These are phyloP conservation scores for Bufotes viridis DNA, from an alignment of 2,797 vertebrate genomes.

Conservation along the genomic window DNA sequence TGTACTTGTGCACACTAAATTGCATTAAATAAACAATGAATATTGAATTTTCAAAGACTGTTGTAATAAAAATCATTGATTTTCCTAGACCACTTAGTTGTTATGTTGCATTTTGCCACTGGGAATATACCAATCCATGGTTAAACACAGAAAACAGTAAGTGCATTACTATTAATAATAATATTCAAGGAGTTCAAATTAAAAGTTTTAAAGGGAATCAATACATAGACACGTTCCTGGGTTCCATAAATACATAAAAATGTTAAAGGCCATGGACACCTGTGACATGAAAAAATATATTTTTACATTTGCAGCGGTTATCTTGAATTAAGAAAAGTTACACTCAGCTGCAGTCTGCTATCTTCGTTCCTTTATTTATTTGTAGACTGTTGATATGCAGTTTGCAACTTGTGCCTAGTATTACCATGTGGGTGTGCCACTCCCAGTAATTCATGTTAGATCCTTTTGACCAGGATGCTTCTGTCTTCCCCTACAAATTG, in stretches of 20 bases:
- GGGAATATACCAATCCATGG: conserved; percentile 50
- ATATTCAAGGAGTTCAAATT: conserved; percentile 55
- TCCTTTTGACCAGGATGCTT: too few species aligned
- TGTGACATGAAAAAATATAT: too few species aligned
- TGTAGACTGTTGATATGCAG: too few species aligned
- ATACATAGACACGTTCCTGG: conserved; percentile 44
- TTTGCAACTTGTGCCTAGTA: too few species aligned
- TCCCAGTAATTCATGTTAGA: too few species aligned
- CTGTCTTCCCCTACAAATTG: too few species aligned
- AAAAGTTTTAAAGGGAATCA: conserved; percentile 67
- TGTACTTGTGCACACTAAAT: conserved; percentile 46
- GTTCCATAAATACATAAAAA: conserved; percentile 39
- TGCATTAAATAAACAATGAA: conserved; percentile 54
- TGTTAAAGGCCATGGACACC: conserved; percentile 51
- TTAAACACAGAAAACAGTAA: conserved; percentile 65
- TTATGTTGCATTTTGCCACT: conserved; percentile 43
- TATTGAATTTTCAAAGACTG: conserved; percentile 43
- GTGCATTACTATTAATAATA: conserved; percentile 64
- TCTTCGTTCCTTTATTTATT: too few species aligned
- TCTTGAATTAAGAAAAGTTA: too few species aligned
- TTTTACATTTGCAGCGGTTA: too few species aligned
- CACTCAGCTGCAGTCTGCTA: too few species aligned
- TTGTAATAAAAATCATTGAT: conserved; percentile 60
- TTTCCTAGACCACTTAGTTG: conserved; percentile 63
- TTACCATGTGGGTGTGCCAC: too few species aligned